phyloP scores from a whole-genome alignment of 1,140 invertebrate species.

The Scaptomyza hsui region DNA sequence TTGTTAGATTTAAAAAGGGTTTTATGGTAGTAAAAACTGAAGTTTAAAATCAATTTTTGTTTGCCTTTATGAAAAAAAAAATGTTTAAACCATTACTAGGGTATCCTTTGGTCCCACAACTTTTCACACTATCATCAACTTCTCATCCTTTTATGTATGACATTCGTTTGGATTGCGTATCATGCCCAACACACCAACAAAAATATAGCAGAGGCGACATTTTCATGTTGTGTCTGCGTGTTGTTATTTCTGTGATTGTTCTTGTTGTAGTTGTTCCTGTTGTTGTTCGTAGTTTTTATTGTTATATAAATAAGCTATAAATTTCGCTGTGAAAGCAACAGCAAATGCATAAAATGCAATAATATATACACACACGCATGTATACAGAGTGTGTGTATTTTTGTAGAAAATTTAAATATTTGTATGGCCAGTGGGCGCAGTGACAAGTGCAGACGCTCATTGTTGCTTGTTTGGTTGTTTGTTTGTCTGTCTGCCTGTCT shows the following conservation, averaged over 20 bases:
- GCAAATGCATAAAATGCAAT: conserved; percentile 36
- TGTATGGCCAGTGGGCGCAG: conserved; percentile 27
- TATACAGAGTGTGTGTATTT: conserved; percentile 19
- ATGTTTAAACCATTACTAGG: neutral
- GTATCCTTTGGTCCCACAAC: neutral
- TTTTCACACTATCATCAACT: too few species aligned
- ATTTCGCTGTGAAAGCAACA: conserved; percentile 65
- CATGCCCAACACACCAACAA: neutral
- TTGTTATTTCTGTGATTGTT: conserved; percentile 69
- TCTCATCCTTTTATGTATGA: conserved; percentile 20
- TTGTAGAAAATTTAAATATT: conserved; percentile 44
- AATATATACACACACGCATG: conserved; percentile 29
- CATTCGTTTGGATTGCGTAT: conserved; percentile 26
- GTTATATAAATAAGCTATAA: conserved; percentile 77
- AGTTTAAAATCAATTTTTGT: too few species aligned
- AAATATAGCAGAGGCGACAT: conserved; percentile 42
- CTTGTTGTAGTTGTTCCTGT: conserved; percentile 35
- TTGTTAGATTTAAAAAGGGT: too few species aligned
- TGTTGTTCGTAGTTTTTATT: conserved; percentile 57
- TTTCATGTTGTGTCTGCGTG: conserved; percentile 66
- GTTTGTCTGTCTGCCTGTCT: conserved; percentile 5
- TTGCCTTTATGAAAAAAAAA: too few species aligned
- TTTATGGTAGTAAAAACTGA: too few species aligned
- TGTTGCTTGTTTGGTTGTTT: conserved; percentile 13
- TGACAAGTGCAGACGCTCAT: conserved; percentile 38